Conservation (phyloP, 2,113 vertebrate species). For the Ariopsis seemanni region DNA sequence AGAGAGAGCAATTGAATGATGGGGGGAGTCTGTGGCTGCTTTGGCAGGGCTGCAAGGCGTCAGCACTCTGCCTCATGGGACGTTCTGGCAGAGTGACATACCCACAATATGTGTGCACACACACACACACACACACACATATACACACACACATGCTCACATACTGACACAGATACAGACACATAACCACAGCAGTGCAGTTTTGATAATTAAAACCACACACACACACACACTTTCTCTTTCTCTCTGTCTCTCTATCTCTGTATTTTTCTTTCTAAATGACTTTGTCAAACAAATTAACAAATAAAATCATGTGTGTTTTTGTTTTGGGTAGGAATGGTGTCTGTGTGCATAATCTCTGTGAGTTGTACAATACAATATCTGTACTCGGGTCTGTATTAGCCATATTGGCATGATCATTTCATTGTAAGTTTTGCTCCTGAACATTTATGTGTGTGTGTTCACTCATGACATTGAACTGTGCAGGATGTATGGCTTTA, state of each 20-base stretch:
- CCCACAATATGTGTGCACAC: slow-evolving; percentile 43
- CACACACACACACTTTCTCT: slow-evolving; percentile 22
- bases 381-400: neutral
- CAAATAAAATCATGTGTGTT: slow-evolving; percentile 3
- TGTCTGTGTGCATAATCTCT: neutral
- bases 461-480: neutral
- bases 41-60: slow-evolving; percentile 59
- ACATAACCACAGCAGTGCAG: slow-evolving; percentile 46
- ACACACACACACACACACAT: slow-evolving; percentile 43
- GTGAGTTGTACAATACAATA: neutral
- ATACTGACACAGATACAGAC: slow-evolving; percentile 49
- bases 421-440: neutral
- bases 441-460: neutral
- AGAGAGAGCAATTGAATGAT: slow-evolving; percentile 36
- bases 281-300: slow-evolving; percentile 24
- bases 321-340: slow-evolving; percentile 7
- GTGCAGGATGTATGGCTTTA: slow-evolving; percentile 12
- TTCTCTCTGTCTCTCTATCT: neutral
- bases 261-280: slow-evolving; percentile 15
- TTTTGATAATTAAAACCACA: slow-evolving; percentile 54
- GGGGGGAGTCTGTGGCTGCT: slow-evolving; percentile 56
- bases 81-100: slow-evolving; percentile 58
- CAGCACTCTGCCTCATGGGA: slow-evolving; percentile 60
- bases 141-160: slow-evolving; percentile 43
- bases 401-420: neutral